Base-by-base conservation (phyloP, 2,888 invertebrate species). In the Scaptomyza cyrtandrae region DNA sequence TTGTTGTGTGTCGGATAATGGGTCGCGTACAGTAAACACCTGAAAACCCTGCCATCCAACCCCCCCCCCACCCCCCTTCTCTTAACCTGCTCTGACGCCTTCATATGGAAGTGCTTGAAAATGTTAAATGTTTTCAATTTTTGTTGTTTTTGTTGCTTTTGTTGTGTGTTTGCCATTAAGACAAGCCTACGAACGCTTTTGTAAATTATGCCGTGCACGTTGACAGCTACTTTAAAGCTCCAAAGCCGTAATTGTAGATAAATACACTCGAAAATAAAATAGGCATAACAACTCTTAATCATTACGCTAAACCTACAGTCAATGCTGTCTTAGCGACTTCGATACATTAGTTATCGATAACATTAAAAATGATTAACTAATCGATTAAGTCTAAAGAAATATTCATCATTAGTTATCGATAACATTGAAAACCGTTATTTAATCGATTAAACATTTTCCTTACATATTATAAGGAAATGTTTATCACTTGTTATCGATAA, bases 131-230 rank as follows among this genome's bases (percentile, higher is more conserved):
- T 62, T 86, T 82, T 80, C 80, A 67, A 72, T 67, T 80, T 87
- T 82, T 7, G 6, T 39, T 39, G 31, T 31, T 31, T 5, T 35
- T 35, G 13, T 33, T 33, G 19, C 2, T 33, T 33, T 33, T 33
- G 6, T 35, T 35, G 6, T 35, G 6, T n/a, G 33, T 37, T 88
- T 65, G 83, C 86, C 72, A 88, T 88, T 86, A 73, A 80, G 88
- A 86, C 89, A 80, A 86, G 89, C 89, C 89, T 88, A 84, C 85
- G 86, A 86, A 80, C 70, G 64, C 58, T 44, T 44, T 67, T 56
- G 77, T 80, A 74, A 82, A 83, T 86, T 83, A 82, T 83, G 89
- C 82, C 81, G 44, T 27, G 60, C 82, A 83, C 87, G 88, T 88
- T 75, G 58, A 19, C 50, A 44, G 67, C 59, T 61, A 56, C 50